Evolutionary conservation across 2,888 invertebrate species (phyloP), one percentile per base, ranked within the genome.

Genomic region (Drosophila longiperda): DNA sequence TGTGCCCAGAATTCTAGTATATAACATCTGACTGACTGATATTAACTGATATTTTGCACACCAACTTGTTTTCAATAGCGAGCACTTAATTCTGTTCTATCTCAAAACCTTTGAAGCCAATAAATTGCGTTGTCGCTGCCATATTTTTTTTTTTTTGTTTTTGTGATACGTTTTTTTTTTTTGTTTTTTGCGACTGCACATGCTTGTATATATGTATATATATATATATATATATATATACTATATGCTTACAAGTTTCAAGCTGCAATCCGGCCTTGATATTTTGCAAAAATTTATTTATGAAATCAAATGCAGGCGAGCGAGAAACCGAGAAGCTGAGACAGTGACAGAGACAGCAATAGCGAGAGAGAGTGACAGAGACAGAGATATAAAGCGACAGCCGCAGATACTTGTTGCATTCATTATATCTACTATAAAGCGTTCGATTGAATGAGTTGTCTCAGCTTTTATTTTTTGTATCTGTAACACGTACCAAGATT

Each of bases 251-350:
- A 87, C 89, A 69, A 87, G 89, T 89, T 89, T 80, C 85, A 82
- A 87, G 83, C 87, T 81, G 77, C 82, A 89, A 75, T 69, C 74
- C 69, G 90, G 90, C 87, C 87, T 90, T 87, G 87, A 87, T 87
- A 87, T 87, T 87, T 87, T 90, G 90, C 83, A 84, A 84, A 82
- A 83, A 83, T 87, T 85, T 90, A 87, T 87, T 87, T 87, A 87
- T 87, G 87, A 87, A 87, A 87, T 90, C 90, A 90, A 87, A 87
- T 87, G 87, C 83, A 82, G 74, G 80, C 73, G 79, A 81, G 64
- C 69, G 76, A 75, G 78, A 75, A 78, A 80, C 64, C 69, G 67
- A 67, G 45, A 59, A 42, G 55, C 55, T 38, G 55, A 38, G 53
- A 20, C 26, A 20, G 54, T 59, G 64, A 75, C 63, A 29, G 29